Conservation (phyloP, 2,888 invertebrate species). For the Cremastinae sp. region DNA sequence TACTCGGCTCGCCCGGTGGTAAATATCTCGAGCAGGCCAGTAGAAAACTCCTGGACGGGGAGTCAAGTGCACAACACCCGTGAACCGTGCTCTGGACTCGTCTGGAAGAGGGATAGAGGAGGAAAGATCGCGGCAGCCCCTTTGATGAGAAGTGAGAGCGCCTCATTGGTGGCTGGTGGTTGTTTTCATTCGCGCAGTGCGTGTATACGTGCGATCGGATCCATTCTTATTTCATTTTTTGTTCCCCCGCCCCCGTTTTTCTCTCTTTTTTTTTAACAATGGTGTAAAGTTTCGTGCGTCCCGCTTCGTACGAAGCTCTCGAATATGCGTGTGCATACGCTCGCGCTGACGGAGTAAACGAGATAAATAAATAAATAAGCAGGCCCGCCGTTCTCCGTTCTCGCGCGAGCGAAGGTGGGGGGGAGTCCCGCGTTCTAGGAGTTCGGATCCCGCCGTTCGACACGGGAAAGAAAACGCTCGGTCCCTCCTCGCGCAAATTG, state of each 20-base stretch:
- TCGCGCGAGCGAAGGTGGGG: slow-evolving; percentile 16
- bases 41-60: not conserved
- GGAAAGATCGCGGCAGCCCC: slow-evolving; percentile 7
- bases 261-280: slow-evolving; percentile 41
- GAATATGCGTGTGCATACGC: slow-evolving; percentile 14
- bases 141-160: slow-evolving; percentile 13
- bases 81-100: not conserved
- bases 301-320: slow-evolving; percentile 27
- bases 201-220: slow-evolving; percentile 39
- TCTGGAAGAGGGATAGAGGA: not conserved
- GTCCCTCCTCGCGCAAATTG: not conserved
- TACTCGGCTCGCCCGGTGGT: too few relatives aligned
- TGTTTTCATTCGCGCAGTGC: slow-evolving; percentile 56
- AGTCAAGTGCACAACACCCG: not conserved
- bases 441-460: slow-evolving; percentile 28
- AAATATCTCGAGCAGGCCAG: slow-evolving; percentile 11
- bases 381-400: slow-evolving; percentile 13
- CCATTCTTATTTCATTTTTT: not conserved
- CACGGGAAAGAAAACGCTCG: slow-evolving; percentile 15
- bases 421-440: slow-evolving; percentile 57
- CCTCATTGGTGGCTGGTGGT: slow-evolving; percentile 52
- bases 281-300: slow-evolving; percentile 52
- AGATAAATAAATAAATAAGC: slow-evolving; percentile 15
- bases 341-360: slow-evolving; percentile 25
- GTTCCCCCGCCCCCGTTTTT: too few relatives aligned